Conservation (phyloP, 2,888 invertebrate genomes). For the Pycnomerus fuliginosus region DNA sequence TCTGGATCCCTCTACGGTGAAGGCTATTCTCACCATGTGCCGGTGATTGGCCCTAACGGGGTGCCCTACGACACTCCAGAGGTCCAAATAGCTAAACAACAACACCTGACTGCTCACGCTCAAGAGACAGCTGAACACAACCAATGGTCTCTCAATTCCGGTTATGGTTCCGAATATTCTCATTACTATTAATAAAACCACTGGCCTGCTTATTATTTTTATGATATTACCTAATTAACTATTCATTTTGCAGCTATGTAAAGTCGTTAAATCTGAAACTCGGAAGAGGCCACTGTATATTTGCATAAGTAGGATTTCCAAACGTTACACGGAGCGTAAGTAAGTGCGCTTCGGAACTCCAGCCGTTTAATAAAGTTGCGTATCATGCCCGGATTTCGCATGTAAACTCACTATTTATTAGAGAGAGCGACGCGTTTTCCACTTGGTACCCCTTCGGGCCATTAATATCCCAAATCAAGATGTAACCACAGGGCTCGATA, state of each 20-base stretch:
- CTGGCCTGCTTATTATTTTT: no score
- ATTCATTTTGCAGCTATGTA: no score
- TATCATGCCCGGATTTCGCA: constrained; percentile 13
- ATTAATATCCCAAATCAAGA: constrained; percentile 5
- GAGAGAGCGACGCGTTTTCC: constrained; percentile 8
- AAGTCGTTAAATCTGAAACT: no score
- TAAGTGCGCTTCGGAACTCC: constrained; percentile 9
- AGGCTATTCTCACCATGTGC: constrained; percentile 15
- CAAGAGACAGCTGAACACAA: constrained; percentile 37
- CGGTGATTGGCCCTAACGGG: constrained; percentile 55
- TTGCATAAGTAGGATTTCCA: constrained; percentile 15
- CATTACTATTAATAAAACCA: no score
- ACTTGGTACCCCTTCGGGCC: constrained; percentile 10
- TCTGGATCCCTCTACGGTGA: not conserved
- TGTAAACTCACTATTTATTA: constrained; percentile 14
- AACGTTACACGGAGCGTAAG: constrained; percentile 9
- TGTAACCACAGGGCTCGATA: no score
- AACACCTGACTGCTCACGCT: constrained; percentile 43
- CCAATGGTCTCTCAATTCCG: constrained; percentile 9
- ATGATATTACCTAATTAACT: no score
- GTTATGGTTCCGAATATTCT: constrained; percentile 1
- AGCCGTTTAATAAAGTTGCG: constrained; percentile 13
- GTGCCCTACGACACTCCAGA: constrained; percentile 57
- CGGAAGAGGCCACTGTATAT: constrained; percentile 15
- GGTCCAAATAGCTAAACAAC: constrained; percentile 38